phyloP scores from a whole-genome alignment of 2,888 invertebrate species.

The Napeogenes inachia region DNA sequence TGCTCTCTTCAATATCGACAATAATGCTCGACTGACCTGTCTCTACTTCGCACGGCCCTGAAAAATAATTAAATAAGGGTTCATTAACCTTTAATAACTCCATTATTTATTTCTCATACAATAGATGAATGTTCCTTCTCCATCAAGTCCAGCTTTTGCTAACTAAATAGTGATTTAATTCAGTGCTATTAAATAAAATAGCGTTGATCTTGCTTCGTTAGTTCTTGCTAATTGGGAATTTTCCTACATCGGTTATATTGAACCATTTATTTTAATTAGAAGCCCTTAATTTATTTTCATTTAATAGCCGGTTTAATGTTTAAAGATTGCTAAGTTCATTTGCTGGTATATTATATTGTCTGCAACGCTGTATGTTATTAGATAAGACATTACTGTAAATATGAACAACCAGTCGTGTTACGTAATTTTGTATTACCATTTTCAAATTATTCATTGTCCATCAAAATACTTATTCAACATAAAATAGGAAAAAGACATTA shows the following conservation, averaged over 20 bases:
- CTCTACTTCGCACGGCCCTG: slow-evolving; percentile 88
- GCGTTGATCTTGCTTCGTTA: slow-evolving; percentile 18
- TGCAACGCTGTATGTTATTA: no score
- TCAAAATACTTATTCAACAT: no score
- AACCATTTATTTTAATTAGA: slow-evolving; percentile 30
- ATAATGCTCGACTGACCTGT: slow-evolving; percentile 92
- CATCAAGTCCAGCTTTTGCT: no score
- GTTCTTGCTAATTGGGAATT: slow-evolving; percentile 28
- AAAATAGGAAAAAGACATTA: no score
- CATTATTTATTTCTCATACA: no score
- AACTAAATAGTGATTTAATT: neutral
- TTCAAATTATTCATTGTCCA: no score
- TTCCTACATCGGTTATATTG: slow-evolving; percentile 23
- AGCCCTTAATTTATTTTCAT: neutral
- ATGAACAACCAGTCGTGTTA: no score
- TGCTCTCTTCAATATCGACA: slow-evolving; percentile 92
- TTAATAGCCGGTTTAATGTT: neutral
- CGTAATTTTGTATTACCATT: no score
- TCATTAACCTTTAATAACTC: no score
- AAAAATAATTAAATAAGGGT: slow-evolving; percentile 15
- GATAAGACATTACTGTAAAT: no score
- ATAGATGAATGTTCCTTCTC: no score
- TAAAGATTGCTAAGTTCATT: neutral
- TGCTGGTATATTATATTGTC: neutral
- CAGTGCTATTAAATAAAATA: slow-evolving; percentile 1